Conservation (phyloP, 2,888 invertebrate genomes). For the Latrodectus hesperus region DNA sequence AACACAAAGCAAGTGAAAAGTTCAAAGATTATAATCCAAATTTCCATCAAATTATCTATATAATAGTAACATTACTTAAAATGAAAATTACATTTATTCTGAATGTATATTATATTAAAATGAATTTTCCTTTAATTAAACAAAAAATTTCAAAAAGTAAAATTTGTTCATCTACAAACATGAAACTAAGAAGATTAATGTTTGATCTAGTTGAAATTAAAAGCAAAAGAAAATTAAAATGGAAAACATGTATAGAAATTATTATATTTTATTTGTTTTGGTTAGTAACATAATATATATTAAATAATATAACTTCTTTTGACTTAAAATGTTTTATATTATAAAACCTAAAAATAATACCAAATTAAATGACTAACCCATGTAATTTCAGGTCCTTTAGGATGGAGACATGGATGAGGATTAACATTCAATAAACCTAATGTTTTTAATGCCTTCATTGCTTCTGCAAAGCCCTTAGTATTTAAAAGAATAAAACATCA, state of each 20-base stretch:
- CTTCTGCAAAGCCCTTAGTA: constrained; percentile 86
- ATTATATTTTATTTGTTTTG: constrained; percentile 10
- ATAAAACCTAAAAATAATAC: neutral
- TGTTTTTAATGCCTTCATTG: constrained; percentile 88
- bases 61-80: no score
- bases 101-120: no score
- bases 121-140: no score
- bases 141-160: no score
- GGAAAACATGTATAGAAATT: neutral
- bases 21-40: no score
- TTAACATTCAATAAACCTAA: constrained; percentile 91
- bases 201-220: no score
- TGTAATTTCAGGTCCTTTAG: constrained; percentile 94
- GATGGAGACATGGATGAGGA: constrained; percentile 92
- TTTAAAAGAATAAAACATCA: neutral
- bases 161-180: no score
- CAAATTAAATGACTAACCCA: constrained; percentile 81
- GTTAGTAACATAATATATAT: neutral
- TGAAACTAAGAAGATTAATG: no score
- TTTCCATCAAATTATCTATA: no score
- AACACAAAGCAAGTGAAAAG: no score
- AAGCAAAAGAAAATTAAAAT: no score
- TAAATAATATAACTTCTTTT: neutral
- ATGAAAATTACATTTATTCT: no score
- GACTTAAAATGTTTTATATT: neutral